phyloP scores from a whole-genome alignment of 2,888 invertebrate genomes.

The Synanthedon formicaeformis region DNA sequence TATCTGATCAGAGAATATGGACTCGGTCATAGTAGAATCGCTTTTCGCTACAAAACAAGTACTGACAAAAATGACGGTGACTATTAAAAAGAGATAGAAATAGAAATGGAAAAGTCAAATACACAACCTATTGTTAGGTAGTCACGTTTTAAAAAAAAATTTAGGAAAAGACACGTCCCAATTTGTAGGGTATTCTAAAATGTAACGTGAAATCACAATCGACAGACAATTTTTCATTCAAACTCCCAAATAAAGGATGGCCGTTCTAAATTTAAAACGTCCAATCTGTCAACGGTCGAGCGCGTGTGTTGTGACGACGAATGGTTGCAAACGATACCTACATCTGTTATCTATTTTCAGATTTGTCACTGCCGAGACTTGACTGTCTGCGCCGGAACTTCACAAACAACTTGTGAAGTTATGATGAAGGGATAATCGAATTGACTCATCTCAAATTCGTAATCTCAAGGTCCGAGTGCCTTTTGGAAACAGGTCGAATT shows the following conservation, averaged over 20 bases:
- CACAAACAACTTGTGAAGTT: slow-evolving; percentile 35
- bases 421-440: slow-evolving; percentile 24
- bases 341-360: slow-evolving; percentile 64
- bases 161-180: neutral
- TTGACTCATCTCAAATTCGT: slow-evolving; percentile 8
- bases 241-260: slow-evolving; percentile 56
- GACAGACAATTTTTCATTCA: slow-evolving; percentile 57
- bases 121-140: neutral
- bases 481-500: neutral
- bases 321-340: slow-evolving; percentile 63
- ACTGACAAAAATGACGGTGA: too few species aligned
- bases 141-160: neutral
- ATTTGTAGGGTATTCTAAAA: neutral
- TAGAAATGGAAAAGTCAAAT: neutral
- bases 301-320: slow-evolving; percentile 63
- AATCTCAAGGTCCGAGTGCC: neutral
- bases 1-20: too few species aligned
- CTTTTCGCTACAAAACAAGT: too few species aligned
- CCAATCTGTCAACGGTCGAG: slow-evolving; percentile 67
- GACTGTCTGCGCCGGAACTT: slow-evolving; percentile 55
- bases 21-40: too few species aligned
- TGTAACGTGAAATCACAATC: slow-evolving; percentile 13
- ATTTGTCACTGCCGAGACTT: slow-evolving; percentile 47
- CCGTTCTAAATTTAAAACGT: slow-evolving; percentile 59
- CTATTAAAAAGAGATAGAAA: neutral